These are phyloP conservation scores for Caligus rogercresseyi DNA, from an alignment of 1,140 invertebrate species.

Conservation along the genomic window DNA sequence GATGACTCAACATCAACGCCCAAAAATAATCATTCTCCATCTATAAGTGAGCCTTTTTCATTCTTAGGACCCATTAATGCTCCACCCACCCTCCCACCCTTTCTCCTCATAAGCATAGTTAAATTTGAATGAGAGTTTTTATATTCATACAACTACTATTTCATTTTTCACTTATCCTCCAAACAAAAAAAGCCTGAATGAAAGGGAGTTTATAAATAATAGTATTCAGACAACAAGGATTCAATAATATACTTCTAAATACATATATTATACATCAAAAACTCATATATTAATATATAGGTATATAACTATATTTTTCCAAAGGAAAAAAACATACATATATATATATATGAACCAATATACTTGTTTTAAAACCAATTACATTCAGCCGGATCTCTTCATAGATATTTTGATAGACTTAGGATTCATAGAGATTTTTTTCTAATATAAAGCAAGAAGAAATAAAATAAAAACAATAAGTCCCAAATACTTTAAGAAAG, in stretches of 20 bases:
- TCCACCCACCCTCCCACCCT: not conserved
- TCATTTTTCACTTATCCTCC: not conserved
- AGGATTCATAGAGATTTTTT: not conserved
- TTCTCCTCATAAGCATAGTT: not conserved
- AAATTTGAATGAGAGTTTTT: not conserved
- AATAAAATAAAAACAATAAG: not conserved
- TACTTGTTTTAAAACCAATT: not conserved
- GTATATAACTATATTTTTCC: not conserved
- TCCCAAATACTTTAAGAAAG: too few relatives aligned
- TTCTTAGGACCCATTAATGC: not conserved
- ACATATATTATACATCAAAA: not conserved
- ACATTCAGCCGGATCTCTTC: not conserved
- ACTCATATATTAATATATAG: not conserved
- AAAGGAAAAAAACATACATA: not conserved
- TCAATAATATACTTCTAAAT: not conserved
- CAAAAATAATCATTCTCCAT: not conserved
- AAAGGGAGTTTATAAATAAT: too few relatives aligned
- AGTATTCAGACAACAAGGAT: too few relatives aligned
- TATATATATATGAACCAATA: not conserved
- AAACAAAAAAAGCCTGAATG: not conserved
- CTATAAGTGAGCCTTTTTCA: not conserved
- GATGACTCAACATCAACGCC: too few relatives aligned
- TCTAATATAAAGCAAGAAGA: not conserved
- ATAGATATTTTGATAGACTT: not conserved
- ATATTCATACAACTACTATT: not conserved